phyloP scores from a whole-genome alignment of 2,797 vertebrate species.

The Notamacropus eugenii region DNA sequence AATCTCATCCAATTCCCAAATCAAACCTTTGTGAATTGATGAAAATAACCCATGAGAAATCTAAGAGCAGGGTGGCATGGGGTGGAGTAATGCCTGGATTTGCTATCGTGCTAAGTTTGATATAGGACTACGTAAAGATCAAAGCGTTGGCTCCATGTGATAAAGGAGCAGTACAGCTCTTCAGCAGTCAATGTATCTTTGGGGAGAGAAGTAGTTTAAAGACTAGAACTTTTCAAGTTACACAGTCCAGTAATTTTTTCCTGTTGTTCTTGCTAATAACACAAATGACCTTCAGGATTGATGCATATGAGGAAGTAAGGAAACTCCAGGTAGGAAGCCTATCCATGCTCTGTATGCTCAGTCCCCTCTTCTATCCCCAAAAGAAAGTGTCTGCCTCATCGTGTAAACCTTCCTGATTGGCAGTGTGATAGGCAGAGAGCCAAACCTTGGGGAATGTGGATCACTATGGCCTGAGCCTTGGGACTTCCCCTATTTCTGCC shows the following conservation, averaged over 20 bases:
- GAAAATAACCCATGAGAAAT: not conserved
- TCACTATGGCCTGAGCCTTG: not conserved
- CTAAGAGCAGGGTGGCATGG: not conserved
- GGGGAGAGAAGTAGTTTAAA: not conserved
- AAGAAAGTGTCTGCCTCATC: not conserved
- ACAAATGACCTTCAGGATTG: not conserved
- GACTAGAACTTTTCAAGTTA: not conserved
- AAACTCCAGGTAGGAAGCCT: not conserved
- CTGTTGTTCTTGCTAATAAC: constrained; percentile 12
- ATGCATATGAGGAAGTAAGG: not conserved
- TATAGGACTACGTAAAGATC: not conserved
- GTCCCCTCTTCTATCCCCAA: not conserved
- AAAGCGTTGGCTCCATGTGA: not conserved
- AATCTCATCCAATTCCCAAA: not conserved
- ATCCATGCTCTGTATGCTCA: not conserved
- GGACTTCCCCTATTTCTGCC: not conserved
- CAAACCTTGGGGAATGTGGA: not conserved
- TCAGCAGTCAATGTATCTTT: not conserved
- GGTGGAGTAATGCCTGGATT: not conserved
- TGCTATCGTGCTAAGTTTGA: not conserved
- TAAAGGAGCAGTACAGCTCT: not conserved
- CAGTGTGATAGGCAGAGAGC: not conserved
- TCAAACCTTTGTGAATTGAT: not conserved
- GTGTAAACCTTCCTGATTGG: not conserved
- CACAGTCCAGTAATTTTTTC: not conserved